A percentile compares a stretch with the other conserved stretches of the same genome.
Conservation (phyloP, 2,888 invertebrate species). For the Agrotis puta region DNA sequence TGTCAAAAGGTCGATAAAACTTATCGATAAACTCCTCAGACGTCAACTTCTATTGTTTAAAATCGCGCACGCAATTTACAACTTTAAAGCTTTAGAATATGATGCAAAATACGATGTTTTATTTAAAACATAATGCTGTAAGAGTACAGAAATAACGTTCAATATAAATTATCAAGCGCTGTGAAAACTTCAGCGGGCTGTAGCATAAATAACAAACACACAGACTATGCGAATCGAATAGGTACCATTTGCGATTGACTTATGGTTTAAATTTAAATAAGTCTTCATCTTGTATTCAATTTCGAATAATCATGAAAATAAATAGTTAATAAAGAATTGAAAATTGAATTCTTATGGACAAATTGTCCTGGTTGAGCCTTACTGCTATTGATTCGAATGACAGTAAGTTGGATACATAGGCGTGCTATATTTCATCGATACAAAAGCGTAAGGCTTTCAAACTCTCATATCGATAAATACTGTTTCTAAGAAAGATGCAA, state of each 20-base stretch:
- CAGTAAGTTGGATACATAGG: conserved; percentile 36
- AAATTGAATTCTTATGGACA: conserved; percentile 29
- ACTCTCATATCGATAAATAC: conserved; percentile 10
- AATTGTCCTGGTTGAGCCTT: not conserved
- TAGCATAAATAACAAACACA: conserved; percentile 70
- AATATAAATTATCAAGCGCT: conserved; percentile 66
- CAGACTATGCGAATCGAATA: conserved; percentile 70
- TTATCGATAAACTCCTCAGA: conserved; percentile 59
- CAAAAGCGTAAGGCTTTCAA: conserved; percentile 25
- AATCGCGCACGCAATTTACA: conserved; percentile 9
- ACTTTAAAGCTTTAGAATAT: conserved; percentile 22
- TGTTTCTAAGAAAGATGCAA: conserved; percentile 48
- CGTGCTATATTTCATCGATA: conserved; percentile 31
- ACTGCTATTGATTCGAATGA: conserved; percentile 25
- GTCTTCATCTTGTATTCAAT: conserved; percentile 40
- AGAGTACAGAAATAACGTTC: conserved; percentile 67
- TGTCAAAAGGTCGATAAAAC: conserved; percentile 58
- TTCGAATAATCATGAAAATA: conserved; percentile 35
- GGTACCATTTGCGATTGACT: conserved; percentile 67
- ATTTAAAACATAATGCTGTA: conserved; percentile 46
- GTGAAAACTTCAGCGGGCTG: conserved; percentile 73
- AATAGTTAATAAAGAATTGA: conserved; percentile 35
- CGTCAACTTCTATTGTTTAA: conserved; percentile 53
- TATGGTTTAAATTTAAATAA: conserved; percentile 61
- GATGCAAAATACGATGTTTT: conserved; percentile 12